Evolutionary conservation across 2,113 vertebrate species (phyloP).

Genomic region (Cephalophus harveyi): DNA sequence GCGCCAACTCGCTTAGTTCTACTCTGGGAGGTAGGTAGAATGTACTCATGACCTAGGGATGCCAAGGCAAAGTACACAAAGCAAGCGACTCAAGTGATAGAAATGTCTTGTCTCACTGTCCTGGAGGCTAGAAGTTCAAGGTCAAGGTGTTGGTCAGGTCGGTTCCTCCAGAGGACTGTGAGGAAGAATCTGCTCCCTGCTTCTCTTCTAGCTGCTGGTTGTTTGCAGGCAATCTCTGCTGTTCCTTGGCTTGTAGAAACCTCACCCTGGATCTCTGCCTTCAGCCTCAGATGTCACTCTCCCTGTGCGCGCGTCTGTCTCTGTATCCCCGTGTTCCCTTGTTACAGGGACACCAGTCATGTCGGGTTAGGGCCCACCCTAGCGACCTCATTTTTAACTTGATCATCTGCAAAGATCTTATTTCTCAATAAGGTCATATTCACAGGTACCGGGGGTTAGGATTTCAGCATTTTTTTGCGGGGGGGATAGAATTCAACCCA

Average conservation of each 20-base stretch:
- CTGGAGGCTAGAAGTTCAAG: background rate
- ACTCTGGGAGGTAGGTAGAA: background rate
- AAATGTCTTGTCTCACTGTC: background rate
- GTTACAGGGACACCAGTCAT: background rate
- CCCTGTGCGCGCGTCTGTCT: background rate
- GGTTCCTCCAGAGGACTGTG: background rate
- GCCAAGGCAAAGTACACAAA: background rate
- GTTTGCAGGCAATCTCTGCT: background rate
- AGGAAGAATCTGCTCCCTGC: background rate
- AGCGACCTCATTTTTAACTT: background rate
- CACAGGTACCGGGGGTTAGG: background rate
- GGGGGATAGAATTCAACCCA: background rate
- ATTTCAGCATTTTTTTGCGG: background rate
- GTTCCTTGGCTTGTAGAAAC: background rate
- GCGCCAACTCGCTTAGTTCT: background rate
- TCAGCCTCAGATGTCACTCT: background rate
- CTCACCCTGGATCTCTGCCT: background rate
- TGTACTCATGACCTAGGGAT: background rate
- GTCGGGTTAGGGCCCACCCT: background rate
- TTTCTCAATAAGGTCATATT: background rate
- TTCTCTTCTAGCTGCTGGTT: background rate
- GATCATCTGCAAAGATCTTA: background rate
- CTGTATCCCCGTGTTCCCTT: background rate
- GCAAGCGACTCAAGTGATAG: background rate
- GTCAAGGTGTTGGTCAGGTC: background rate